A percentile compares a stretch with the other conserved stretches of the same genome.
Evolutionary conservation across 1,140 invertebrate species (phyloP).

Genomic region (Drosophila littoralis): DNA sequence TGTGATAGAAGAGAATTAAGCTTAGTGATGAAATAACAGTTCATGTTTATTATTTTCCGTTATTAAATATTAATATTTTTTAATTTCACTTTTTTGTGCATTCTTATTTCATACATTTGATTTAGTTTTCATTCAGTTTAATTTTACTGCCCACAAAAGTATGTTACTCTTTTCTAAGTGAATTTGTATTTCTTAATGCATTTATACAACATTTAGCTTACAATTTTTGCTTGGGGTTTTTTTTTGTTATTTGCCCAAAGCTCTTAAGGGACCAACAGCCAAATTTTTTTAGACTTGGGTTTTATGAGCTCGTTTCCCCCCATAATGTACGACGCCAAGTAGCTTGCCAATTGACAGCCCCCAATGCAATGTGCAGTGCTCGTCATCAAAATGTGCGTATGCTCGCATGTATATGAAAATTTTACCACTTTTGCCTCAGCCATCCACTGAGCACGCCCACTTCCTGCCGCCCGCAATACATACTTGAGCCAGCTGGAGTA

Average conservation of each 20-base stretch:
- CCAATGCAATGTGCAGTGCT: slow-evolving; percentile 23
- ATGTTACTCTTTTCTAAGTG: neutral
- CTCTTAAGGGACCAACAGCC: slow-evolving; percentile 14
- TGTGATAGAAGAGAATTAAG: no score
- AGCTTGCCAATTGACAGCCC: slow-evolving; percentile 45
- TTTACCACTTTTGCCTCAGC: slow-evolving; percentile 6
- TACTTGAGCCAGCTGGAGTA: slow-evolving; percentile 5
- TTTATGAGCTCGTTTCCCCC: slow-evolving; percentile 32
- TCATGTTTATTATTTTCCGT: no score
- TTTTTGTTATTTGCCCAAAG: neutral
- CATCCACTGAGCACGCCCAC: neutral
- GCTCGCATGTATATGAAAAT: slow-evolving; percentile 10
- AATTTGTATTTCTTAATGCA: neutral
- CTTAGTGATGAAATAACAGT: no score
- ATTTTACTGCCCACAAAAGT: no score
- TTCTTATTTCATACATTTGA: no score
- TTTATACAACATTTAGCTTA: neutral
- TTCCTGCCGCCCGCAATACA: slow-evolving; percentile 1
- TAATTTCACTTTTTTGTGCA: no score
- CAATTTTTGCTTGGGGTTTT: neutral
- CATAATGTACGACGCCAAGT: slow-evolving; percentile 27
- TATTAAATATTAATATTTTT: no score
- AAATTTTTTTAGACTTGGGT: slow-evolving; percentile 2
- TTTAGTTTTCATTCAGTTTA: no score
- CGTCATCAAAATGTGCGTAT: slow-evolving; percentile 31